Percentiles rank a stretch among this genome's conserved stretches.
These are phyloP conservation scores for Megathymus violae DNA, from an alignment of 1,140 invertebrate genomes.

Conservation along the genomic window DNA sequence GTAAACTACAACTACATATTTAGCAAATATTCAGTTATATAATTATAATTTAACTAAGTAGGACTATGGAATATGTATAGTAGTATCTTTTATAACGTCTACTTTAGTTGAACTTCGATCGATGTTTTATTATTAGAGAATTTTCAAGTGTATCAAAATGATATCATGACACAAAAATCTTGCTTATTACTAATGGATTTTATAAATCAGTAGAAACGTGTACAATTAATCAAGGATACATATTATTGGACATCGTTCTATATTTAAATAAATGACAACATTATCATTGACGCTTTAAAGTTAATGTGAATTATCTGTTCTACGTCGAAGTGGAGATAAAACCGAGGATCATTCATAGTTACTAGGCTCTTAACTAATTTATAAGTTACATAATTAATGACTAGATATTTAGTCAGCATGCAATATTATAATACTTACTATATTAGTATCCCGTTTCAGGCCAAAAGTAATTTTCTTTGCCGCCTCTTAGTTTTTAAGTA, in stretches of 20 bases:
- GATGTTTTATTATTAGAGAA: not conserved
- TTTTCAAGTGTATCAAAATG: not conserved
- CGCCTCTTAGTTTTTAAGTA: conserved; percentile 51
- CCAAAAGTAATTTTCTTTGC: conserved; percentile 56
- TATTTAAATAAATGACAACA: no score
- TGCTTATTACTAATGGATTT: no score
- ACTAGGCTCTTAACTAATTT: conserved; percentile 39
- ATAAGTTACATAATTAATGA: conserved; percentile 38
- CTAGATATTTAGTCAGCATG: conserved; percentile 45
- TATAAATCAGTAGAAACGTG: no score
- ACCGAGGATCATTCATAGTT: conserved; percentile 41
- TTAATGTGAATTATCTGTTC: conserved; percentile 14
- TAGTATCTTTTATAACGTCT: not conserved
- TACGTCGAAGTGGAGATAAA: conserved; percentile 28
- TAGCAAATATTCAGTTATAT: conserved; percentile 8
- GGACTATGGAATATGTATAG: conserved; percentile 4
- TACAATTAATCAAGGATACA: no score
- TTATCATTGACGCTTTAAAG: conserved; percentile 10
- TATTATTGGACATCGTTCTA: no score
- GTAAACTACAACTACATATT: conserved; percentile 6
- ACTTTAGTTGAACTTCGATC: not conserved
- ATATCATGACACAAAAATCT: no score
- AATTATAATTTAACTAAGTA: not conserved
- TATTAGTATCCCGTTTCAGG: conserved; percentile 44
- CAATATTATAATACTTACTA: conserved; percentile 46